Percentiles rank a stretch among this genome's conserved stretches.
These are phyloP conservation scores for Drosophila diplacantha DNA, from an alignment of 2,888 invertebrate species.

Conservation along the genomic window DNA sequence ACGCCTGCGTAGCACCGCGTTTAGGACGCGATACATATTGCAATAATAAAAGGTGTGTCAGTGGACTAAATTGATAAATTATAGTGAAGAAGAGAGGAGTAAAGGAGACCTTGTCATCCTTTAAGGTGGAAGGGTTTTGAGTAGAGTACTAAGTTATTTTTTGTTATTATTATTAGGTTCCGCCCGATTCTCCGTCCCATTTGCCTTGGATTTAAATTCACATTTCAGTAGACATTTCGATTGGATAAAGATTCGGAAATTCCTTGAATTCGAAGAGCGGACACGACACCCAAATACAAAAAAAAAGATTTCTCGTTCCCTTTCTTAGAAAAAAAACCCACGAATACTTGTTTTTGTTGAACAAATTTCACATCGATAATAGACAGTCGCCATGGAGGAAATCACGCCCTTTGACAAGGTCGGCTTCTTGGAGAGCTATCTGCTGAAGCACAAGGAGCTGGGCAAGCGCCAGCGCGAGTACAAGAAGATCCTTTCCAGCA, in stretches of 20 bases:
- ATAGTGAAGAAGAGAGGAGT: no score
- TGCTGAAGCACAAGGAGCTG: slow-evolving; percentile 71
- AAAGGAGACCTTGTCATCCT: neutral
- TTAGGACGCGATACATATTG: neutral
- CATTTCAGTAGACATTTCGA: neutral
- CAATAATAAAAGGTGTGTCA: neutral
- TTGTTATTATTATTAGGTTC: no score
- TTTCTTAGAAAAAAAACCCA: neutral
- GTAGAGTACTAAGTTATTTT: neutral
- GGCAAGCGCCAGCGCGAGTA: slow-evolving; percentile 75
- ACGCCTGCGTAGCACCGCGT: neutral
- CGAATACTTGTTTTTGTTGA: neutral
- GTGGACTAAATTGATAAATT: neutral
- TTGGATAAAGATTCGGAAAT: neutral
- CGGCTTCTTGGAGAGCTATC: slow-evolving; percentile 63
- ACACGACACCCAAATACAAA: neutral
- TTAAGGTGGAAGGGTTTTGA: neutral
- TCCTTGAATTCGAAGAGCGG: neutral
- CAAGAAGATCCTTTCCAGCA: slow-evolving; percentile 71
- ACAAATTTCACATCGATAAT: slow-evolving; percentile 13
- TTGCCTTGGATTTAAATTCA: slow-evolving; percentile 2
- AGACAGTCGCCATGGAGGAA: slow-evolving; percentile 35
- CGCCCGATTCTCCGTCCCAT: neutral
- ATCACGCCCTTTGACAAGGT: slow-evolving; percentile 52
- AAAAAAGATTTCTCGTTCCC: neutral